Evolutionary conservation across 2,888 invertebrate genomes (phyloP), one percentile per base, ranked within the genome.

Genomic region (Sphaeridia pumilis): DNA sequence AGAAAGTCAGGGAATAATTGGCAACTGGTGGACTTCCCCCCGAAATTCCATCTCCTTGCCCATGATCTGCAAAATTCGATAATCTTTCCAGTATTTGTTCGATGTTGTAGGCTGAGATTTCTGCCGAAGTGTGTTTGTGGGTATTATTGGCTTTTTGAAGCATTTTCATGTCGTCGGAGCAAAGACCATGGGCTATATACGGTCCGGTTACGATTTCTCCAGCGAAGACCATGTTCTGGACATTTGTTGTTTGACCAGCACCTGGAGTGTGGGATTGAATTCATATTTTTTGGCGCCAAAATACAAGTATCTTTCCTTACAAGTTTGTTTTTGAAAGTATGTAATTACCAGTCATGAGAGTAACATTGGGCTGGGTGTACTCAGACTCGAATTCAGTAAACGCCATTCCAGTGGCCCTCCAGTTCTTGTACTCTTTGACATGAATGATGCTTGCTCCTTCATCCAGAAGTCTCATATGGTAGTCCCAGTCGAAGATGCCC

Each of bases 401-500:
- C 1, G 90, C 87, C 10, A 90, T 76, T 2, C 93, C 93, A 24
- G 78, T 82, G 52, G 81, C 78, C 53, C 93, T 77, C 79, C 89
- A 93, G 67, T 82, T 81, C 67, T 81, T 83, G 67, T 87, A 90
- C 67, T 88, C 86, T 58, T 78, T 79, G 10, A 74, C 73, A 64
- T 82, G 80, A 21, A 86, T 76, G 65, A 79, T 77, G 14, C 0
- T 71, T 75, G 0, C 77, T 22, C 59, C 58, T 41, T 65, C 70
- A 35, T 72, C 69, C 45, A 79, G 80, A 43, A 90, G 69, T 28
- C 81, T 75, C 90, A 93, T 93, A 65, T 84, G 82, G 65, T 84
- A 81, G 69, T 93, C 92, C 92, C 92, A 93, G 69, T 93, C 92
- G 68, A 82, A 93, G 0, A 81, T 83, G 24, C 89, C 89, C 4